Evolutionary conservation across 2,113 vertebrate species (phyloP).

Genomic region (Antennarius striatus): DNA sequence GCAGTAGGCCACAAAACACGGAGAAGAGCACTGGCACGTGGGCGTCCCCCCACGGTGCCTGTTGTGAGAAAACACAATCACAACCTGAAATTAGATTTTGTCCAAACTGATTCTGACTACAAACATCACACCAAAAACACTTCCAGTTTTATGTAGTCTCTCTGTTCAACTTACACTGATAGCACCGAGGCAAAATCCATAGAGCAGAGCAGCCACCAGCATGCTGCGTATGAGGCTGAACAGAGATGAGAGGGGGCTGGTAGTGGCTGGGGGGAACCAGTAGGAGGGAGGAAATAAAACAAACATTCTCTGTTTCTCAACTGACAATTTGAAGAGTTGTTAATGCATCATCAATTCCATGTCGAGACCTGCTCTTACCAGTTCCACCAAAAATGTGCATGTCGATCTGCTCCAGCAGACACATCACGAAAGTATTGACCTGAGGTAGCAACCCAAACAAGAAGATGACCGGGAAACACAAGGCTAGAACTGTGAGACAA

Average conservation of each 20-base stretch:
- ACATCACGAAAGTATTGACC: slow-evolving; percentile 93
- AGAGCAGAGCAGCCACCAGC: slow-evolving; percentile 84
- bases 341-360: background rate
- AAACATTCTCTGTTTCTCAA: slow-evolving; percentile 8
- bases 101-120: background rate
- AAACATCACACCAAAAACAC: background rate
- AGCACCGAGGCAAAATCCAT: slow-evolving; percentile 89
- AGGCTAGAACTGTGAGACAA: slow-evolving; percentile 81
- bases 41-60: slow-evolving; percentile 88
- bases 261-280: slow-evolving; percentile 82
- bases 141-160: background rate
- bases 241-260: slow-evolving; percentile 88
- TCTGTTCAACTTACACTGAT: slow-evolving; percentile 80
- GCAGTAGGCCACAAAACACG: slow-evolving; percentile 88
- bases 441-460: slow-evolving; percentile 91
- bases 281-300: background rate
- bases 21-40: slow-evolving; percentile 92
- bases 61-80: background rate
- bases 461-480: slow-evolving; percentile 90
- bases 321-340: background rate
- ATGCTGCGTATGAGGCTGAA: slow-evolving; percentile 88
- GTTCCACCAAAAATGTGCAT: slow-evolving; percentile 92
- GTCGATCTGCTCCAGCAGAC: slow-evolving; percentile 91
- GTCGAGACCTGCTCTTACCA: slow-evolving; percentile 70
- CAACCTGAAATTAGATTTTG: background rate